Evolutionary conservation across 2,797 vertebrate genomes (phyloP).

Genomic region (Siniperca scherzeri): DNA sequence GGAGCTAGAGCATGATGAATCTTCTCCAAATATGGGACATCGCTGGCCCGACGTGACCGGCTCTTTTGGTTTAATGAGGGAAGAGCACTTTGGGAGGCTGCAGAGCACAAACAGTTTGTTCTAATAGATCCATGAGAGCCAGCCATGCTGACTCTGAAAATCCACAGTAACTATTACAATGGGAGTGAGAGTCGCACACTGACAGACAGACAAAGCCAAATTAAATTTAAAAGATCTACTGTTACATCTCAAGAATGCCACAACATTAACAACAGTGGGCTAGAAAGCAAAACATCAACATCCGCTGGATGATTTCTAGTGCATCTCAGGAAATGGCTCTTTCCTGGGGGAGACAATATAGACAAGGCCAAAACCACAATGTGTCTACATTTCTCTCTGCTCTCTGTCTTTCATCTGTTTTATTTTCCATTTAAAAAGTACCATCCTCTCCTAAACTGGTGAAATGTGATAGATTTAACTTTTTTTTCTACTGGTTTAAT

Average conservation of each 20-base stretch:
- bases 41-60: slow-evolving; percentile 10
- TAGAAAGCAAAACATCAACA: slow-evolving; percentile 80
- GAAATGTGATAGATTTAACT: slow-evolving; percentile 10
- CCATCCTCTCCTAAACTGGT: not conserved
- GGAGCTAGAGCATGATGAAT: slow-evolving; percentile 26
- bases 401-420: not conserved
- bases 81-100: slow-evolving; percentile 31
- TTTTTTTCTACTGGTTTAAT: slow-evolving; percentile 9
- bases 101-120: slow-evolving; percentile 45
- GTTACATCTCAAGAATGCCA: slow-evolving; percentile 61
- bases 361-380: slow-evolving; percentile 34
- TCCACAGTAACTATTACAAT: slow-evolving; percentile 27
- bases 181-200: not conserved
- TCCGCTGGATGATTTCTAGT: slow-evolving; percentile 66
- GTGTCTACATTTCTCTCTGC: slow-evolving; percentile 28
- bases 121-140: slow-evolving; percentile 27
- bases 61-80: slow-evolving; percentile 36
- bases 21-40: slow-evolving; percentile 53
- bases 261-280: slow-evolving; percentile 54
- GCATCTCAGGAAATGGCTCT: slow-evolving; percentile 76
- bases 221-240: slow-evolving; percentile 60
- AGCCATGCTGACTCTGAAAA: slow-evolving; percentile 33
- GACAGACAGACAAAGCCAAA: slow-evolving; percentile 39
- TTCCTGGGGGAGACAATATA: slow-evolving; percentile 64
- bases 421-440: slow-evolving; percentile 17